Evolutionary conservation across 2,113 vertebrate species (phyloP), one percentile per base, ranked within the genome.

Genomic region (Neoarius graeffei): DNA sequence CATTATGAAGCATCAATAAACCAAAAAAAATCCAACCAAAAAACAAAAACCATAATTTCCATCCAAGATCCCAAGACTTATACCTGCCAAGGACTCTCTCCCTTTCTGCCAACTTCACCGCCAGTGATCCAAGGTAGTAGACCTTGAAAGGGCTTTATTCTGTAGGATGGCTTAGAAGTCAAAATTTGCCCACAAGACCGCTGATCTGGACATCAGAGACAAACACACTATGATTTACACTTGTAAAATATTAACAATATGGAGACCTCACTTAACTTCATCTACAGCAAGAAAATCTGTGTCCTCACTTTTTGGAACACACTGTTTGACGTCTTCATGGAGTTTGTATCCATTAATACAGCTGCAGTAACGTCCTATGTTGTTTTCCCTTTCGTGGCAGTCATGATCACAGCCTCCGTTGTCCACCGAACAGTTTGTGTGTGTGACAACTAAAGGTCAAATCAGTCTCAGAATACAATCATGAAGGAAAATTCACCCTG

Each of bases 61-160:
- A 9, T n/a, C 64, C 11, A 67, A 67, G 67, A 71, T 7, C 27
- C 30, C 35, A 19, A 35, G 13, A 13, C 17, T 13, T 56, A 92
- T 92, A 98, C 97, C 95, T 98, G 97, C 97, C 97, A 98, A 59
- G 97, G 97, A 88, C 95, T 97, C 59, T 93, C 94, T 62, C 97
- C 97, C 84, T 95, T 97, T 91, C 94, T 95, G 50, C 96, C 97
- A 88, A 83, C 87, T 89, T 90, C 95, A 6, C 96, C 97, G 19
- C 94, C 95, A 35, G 95, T 89, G 86, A 96, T 66, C 94, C 95
- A 96, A 14, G 95, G 96, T 83, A 86, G 77, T 23, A 92, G 87
- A 14, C 93, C 94, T 0, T 86, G 62, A 0, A 67, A 4, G 27
- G 59, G 95, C 88, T 88, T 90, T 2, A 67, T 82, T 54, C 83